A percentile compares a stretch with the other conserved stretches of the same genome.
phyloP scores from a whole-genome alignment of 2,888 invertebrate species.

The Schizotus pectinicornis region DNA sequence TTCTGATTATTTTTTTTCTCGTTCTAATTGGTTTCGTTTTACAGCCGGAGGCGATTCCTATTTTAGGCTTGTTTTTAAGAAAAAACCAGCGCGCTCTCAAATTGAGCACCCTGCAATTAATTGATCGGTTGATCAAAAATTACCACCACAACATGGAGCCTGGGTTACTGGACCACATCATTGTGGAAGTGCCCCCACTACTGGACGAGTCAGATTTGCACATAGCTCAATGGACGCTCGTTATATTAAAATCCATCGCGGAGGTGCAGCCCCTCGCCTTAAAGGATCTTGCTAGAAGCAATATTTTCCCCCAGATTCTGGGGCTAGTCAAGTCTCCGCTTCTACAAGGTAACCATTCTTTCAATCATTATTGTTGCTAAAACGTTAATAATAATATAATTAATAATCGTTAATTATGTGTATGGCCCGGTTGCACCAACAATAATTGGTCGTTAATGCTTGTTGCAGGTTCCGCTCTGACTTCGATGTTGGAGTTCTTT shows the following conservation, averaged over 20 bases:
- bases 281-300: slow-evolving; percentile 71
- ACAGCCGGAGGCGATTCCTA: slow-evolving; percentile 86
- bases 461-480: slow-evolving; percentile 80
- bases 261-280: slow-evolving; percentile 79
- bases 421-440: too few species aligned
- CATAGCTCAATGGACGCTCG: slow-evolving; percentile 90
- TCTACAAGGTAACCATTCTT: slow-evolving; percentile 86
- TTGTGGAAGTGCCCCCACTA: slow-evolving; percentile 88
- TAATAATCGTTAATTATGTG: too few species aligned
- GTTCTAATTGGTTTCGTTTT: too few species aligned
- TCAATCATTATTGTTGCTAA: too few species aligned
- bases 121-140: slow-evolving; percentile 90
- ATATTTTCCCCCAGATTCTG: slow-evolving; percentile 85
- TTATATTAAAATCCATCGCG: slow-evolving; percentile 83
- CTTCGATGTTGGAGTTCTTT: slow-evolving; percentile 90
- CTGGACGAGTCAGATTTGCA: slow-evolving; percentile 95
- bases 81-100: slow-evolving; percentile 97
- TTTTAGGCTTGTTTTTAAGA: slow-evolving; percentile 90
- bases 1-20: slow-evolving; percentile 20
- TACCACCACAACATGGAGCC: slow-evolving; percentile 72
- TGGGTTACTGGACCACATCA: slow-evolving; percentile 75
- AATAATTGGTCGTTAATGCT: slow-evolving; percentile 13
- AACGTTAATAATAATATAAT: too few species aligned
- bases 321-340: slow-evolving; percentile 88
- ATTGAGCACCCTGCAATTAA: slow-evolving; percentile 83